Conservation (phyloP, 1,140 invertebrate species). For the Danaus plexippus region DNA sequence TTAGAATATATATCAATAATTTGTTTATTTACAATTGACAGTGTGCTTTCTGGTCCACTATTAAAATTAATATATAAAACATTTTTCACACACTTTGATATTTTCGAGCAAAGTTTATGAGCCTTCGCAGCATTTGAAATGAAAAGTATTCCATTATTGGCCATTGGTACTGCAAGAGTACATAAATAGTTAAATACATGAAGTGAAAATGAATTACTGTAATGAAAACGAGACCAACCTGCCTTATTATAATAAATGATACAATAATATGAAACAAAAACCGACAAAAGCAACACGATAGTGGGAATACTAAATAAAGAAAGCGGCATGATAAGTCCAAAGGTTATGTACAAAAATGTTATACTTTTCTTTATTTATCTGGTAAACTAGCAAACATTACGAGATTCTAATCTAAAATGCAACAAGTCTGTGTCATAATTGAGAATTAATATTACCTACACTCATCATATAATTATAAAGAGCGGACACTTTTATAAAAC, state of each 20-base stretch:
- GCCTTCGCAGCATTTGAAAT: conserved; percentile 52
- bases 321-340: conserved; percentile 28
- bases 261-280: conserved; percentile 34
- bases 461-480: no score
- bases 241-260: conserved; percentile 26
- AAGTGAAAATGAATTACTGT: background rate
- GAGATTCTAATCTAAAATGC: no score
- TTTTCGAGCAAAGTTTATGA: conserved; percentile 39
- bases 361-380: background rate
- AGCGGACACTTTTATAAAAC: background rate
- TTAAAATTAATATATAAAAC: conserved; percentile 56
- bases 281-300: conserved; percentile 29
- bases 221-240: conserved; percentile 35
- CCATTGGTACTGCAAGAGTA: conserved; percentile 36
- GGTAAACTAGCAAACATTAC: no score
- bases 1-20: conserved; percentile 53
- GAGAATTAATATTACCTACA: no score
- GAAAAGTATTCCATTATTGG: conserved; percentile 53
- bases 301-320: conserved; percentile 22
- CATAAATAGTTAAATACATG: background rate
- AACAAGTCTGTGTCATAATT: no score
- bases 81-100: conserved; percentile 49
- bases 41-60: conserved; percentile 27
- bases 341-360: conserved; percentile 20
- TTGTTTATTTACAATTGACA: conserved; percentile 47